A percentile compares a stretch with the other conserved stretches of the same genome.
These are phyloP conservation scores for Electrophaes corylata DNA, from an alignment of 2,888 invertebrate genomes.

Conservation along the genomic window DNA sequence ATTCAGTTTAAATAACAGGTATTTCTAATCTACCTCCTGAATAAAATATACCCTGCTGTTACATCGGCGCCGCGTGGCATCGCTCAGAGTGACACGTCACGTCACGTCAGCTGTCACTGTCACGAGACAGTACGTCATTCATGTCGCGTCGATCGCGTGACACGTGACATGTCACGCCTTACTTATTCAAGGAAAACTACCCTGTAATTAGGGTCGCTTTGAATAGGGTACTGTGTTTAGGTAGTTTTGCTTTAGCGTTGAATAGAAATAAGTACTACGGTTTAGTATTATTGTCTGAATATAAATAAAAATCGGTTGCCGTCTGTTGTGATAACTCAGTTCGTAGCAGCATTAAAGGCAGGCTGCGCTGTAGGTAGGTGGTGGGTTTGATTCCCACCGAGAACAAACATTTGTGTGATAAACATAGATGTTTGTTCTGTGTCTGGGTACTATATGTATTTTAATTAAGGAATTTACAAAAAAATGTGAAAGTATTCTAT, in stretches of 20 bases:
- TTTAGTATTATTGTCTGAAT: too few species aligned
- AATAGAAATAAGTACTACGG: too few species aligned
- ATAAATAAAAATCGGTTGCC: too few species aligned
- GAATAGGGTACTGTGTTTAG: constrained; percentile 23
- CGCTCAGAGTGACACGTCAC: constrained; percentile 19
- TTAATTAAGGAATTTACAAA: too few species aligned
- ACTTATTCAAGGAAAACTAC: constrained; percentile 53
- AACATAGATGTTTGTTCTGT: too few species aligned
- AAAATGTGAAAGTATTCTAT: too few species aligned
- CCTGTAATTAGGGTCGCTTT: constrained; percentile 44
- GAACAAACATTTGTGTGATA: too few species aligned
- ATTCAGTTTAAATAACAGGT: constrained; percentile 31
- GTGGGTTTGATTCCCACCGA: too few species aligned
- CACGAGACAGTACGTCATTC: constrained; percentile 40
- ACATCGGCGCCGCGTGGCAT: constrained; percentile 17
- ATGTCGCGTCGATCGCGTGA: constrained; percentile 43
- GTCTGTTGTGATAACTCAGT: too few species aligned
- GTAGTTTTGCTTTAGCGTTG: not conserved
- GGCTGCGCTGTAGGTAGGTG: too few species aligned
- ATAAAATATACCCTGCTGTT: constrained; percentile 35
- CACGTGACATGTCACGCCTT: constrained; percentile 50
- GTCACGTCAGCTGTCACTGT: constrained; percentile 45
- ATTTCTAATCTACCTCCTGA: constrained; percentile 45
- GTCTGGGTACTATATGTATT: too few species aligned
- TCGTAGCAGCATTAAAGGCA: too few species aligned